Conservation (phyloP, 1,140 invertebrate genomes). For the Pseudomyrmex gracilis region DNA sequence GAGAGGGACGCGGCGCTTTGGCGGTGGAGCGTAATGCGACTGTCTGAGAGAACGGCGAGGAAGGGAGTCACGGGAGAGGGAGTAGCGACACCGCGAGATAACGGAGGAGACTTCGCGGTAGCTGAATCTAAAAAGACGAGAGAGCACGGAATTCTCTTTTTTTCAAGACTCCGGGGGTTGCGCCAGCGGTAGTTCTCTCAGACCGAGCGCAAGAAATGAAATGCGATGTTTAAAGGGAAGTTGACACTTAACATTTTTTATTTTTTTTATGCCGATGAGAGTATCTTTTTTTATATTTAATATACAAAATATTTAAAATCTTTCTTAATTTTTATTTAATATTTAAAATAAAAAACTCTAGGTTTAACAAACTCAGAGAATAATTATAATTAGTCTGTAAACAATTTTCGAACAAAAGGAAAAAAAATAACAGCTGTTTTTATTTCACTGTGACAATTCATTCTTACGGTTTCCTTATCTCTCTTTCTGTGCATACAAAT, state of each 20-base stretch:
- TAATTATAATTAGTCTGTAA: too few relatives aligned
- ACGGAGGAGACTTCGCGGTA: slow-evolving; percentile 61
- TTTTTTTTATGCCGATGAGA: not conserved
- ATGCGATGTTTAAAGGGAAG: not conserved
- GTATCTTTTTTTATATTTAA: too few relatives aligned
- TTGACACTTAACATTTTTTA: not conserved
- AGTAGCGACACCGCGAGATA: slow-evolving; percentile 69
- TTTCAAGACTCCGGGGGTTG: not conserved
- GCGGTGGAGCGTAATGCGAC: slow-evolving; percentile 63
- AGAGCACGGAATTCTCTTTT: slow-evolving; percentile 44
- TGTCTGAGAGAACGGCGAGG: slow-evolving; percentile 45
- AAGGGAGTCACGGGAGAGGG: slow-evolving; percentile 35
- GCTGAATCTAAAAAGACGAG: slow-evolving; percentile 49
- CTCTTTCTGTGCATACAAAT: too few relatives aligned
- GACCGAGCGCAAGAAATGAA: slow-evolving; percentile 32
- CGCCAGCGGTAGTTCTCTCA: too few relatives aligned
- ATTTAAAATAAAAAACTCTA: too few relatives aligned
- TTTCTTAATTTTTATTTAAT: too few relatives aligned
- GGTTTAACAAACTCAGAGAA: too few relatives aligned
- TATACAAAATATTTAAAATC: too few relatives aligned
- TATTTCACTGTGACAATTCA: too few relatives aligned
- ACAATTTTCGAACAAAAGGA: too few relatives aligned
- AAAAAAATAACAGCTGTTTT: too few relatives aligned
- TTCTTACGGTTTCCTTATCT: too few relatives aligned
- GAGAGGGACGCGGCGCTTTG: slow-evolving; percentile 38